phyloP scores from a whole-genome alignment of 2,113 vertebrate genomes.

The Catharus minimus region DNA sequence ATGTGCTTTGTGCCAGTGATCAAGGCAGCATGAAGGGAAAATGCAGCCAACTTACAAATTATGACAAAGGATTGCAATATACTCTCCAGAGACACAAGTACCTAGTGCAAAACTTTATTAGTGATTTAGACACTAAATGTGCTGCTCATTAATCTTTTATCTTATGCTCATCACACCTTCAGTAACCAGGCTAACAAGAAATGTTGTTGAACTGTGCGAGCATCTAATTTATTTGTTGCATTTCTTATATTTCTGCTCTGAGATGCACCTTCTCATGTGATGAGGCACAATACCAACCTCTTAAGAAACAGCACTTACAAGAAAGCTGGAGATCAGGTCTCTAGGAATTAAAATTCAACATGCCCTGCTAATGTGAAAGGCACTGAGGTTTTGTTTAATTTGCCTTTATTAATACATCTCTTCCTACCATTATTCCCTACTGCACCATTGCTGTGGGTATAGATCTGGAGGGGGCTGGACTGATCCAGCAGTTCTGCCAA shows the following conservation, averaged over 20 bases:
- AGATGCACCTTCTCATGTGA: not conserved
- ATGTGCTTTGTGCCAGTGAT: fast-evolving
- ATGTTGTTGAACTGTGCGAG: not conserved
- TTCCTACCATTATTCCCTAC: not conserved
- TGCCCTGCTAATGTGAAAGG: not conserved
- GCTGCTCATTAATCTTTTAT: not conserved
- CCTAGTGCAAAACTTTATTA: not conserved
- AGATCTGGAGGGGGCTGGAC: not conserved
- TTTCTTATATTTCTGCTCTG: not conserved
- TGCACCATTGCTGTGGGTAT: fast-evolving
- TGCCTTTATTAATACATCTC: not conserved
- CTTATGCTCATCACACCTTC: not conserved
- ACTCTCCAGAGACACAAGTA: not conserved
- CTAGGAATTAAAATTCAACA: not conserved
- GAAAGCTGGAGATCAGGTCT: not conserved
- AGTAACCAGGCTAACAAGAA: not conserved
- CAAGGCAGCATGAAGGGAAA: not conserved
- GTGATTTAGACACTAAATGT: not conserved
- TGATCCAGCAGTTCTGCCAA: not conserved
- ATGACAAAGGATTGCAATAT: not conserved
- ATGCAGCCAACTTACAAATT: not conserved
- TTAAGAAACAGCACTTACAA: not conserved
- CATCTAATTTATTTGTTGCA: not conserved
- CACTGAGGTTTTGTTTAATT: not conserved
- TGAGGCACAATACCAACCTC: not conserved